A percentile compares a stretch with the other conserved stretches of the same genome.
Conservation (phyloP, 1,140 invertebrate species). For the Polypedilum pembai region DNA sequence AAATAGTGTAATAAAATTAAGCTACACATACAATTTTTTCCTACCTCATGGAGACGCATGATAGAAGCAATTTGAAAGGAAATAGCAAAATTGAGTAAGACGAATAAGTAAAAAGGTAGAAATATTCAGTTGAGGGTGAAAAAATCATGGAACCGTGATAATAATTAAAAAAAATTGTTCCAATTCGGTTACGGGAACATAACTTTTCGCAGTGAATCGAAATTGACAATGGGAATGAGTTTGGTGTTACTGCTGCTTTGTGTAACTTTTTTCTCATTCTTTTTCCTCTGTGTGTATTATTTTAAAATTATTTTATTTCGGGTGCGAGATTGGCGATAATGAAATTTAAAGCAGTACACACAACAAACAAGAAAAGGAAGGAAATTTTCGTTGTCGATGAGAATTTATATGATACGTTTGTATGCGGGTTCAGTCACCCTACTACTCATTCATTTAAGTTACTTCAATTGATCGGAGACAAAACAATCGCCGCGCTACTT, state of each 20-base stretch:
- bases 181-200: slow-evolving; percentile 1
- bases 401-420: background rate
- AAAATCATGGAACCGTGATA: slow-evolving; percentile 17
- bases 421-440: background rate
- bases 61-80: too few relatives aligned
- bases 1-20: background rate
- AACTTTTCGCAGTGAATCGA: slow-evolving; percentile 17
- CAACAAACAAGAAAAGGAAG: background rate
- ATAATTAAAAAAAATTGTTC: slow-evolving; percentile 8
- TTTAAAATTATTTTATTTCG: background rate
- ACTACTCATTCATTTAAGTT: slow-evolving; percentile 5
- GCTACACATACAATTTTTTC: too few relatives aligned
- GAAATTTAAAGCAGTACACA: background rate
- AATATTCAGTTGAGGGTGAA: slow-evolving; percentile 8
- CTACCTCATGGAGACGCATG: too few relatives aligned
- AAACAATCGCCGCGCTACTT: too few relatives aligned
- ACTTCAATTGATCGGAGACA: slow-evolving; percentile 4
- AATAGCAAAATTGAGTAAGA: background rate
- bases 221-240: slow-evolving; percentile 8
- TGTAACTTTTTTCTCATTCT: background rate
- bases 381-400: background rate
- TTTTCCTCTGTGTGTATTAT: slow-evolving; percentile 4
- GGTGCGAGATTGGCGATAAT: slow-evolving; percentile 16
- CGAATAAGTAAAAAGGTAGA: background rate
- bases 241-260: background rate